Percentiles rank a stretch among this genome's conserved stretches.
These are phyloP conservation scores for Altica lythri DNA, from an alignment of 2,888 invertebrate genomes.

Conservation along the genomic window DNA sequence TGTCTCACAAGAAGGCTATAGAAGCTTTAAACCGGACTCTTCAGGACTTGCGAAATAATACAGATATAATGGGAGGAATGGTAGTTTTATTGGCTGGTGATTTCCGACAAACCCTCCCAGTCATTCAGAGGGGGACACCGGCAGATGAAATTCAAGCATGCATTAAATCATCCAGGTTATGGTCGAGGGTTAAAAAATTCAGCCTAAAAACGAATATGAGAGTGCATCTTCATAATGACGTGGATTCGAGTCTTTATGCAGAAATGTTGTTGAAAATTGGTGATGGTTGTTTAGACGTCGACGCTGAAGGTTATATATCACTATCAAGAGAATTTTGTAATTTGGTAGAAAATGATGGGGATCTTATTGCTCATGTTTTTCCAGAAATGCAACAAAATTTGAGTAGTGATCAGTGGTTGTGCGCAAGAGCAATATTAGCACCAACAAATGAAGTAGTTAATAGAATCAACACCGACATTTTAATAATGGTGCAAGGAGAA, in stretches of 20 bases:
- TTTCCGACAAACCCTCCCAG: slow-evolving; percentile 18
- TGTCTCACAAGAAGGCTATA: slow-evolving; percentile 12
- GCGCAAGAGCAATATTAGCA: not conserved
- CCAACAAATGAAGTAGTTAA: not conserved
- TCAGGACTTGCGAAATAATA: not conserved
- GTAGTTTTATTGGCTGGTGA: slow-evolving; percentile 9
- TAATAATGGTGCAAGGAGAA: not conserved
- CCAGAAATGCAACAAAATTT: not conserved
- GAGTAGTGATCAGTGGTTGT: not conserved
- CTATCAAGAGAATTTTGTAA: not conserved
- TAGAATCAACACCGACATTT: not conserved
- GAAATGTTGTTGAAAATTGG: not conserved
- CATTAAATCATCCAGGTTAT: not conserved
- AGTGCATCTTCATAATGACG: not conserved
- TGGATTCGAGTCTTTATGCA: not conserved
- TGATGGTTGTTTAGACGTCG: not conserved
- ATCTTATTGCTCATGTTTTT: not conserved
- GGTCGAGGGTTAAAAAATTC: not conserved
- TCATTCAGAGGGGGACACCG: slow-evolving; percentile 43
- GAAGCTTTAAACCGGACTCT: not conserved
- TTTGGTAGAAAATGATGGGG: not conserved
- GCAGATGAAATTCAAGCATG: slow-evolving; percentile 47
- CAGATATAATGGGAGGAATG: not conserved
- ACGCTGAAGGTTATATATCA: not conserved
- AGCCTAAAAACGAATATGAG: not conserved